Base-by-base conservation (phyloP, 2,113 vertebrate genomes). In the Nicator chloris region DNA sequence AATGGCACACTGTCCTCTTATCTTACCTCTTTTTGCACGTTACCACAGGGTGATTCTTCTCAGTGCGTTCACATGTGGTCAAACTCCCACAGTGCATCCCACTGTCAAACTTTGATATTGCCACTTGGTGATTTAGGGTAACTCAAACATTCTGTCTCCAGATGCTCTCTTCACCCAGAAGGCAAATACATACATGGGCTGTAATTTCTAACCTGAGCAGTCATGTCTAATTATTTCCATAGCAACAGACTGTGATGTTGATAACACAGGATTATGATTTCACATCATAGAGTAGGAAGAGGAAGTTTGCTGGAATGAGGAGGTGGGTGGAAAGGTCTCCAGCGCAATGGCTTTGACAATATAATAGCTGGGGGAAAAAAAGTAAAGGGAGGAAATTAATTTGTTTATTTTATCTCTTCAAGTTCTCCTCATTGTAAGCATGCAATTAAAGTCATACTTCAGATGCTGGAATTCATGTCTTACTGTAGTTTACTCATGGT, bases 151-250 rank as follows among this genome's bases (percentile, higher is more conserved):
- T 95, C 64, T 93, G 37, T 63, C 20, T 95, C 54, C 70, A 92
- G 68, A 83, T 97, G 71, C 54, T 85, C 26, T 92, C 11, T 86
- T 88, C 22, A 64, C 59, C 61, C 71, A 78, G 66, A 68, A 86
- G 73, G 76, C 70, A 95, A 95, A 79, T 50, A 35, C 73, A 77
- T 91, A 72, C 24, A 92, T 80, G 84, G 66, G 40, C 83, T 90
- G 30, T 96, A 92, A 94, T 95, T 97, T 96, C 86, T 75, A 92
- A 88, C 53, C 75, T 92, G 73, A 94, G 61, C 73, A 96, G 69
- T 94, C 54, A 56, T 84, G 30, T 90, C 69, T 97, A 95, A 95
- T 98, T 97, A 97, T 87, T 94, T 91, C 71, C 59, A 35, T 97
- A 82, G 63, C 71, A 96, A 53, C 77, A 91, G 57, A 80, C 65